Conservation (phyloP, 2,888 invertebrate genomes). For the Cephus rjabovi region DNA sequence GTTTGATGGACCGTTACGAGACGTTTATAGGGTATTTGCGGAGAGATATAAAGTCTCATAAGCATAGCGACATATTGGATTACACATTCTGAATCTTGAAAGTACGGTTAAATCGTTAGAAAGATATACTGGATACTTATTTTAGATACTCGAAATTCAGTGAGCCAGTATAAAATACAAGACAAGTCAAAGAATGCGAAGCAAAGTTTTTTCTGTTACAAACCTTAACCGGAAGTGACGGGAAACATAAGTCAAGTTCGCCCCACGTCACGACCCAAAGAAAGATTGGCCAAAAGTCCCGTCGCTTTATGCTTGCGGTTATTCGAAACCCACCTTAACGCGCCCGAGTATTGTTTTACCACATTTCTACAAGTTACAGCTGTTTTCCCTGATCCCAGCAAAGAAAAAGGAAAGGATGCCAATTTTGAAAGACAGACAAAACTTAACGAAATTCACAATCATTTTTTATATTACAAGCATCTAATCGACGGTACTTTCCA, state of each 20-base stretch:
- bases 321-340: slow-evolving; percentile 19
- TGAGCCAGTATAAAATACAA: neutral
- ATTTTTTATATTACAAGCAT: neutral
- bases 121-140: neutral
- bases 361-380: slow-evolving; percentile 35
- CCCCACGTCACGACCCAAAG: neutral
- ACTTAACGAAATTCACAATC: neutral
- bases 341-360: slow-evolving; percentile 38
- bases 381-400: slow-evolving; percentile 26
- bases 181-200: neutral
- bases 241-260: slow-evolving; percentile 28
- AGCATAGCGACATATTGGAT: slow-evolving; percentile 3
- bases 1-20: neutral
- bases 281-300: neutral
- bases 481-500: neutral
- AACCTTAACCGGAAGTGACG: slow-evolving; percentile 1
- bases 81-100: neutral
- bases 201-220: neutral
- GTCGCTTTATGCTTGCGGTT: neutral
- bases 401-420: neutral
- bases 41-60: neutral
- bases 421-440: neutral
- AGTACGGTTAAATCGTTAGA: neutral
- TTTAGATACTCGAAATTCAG: neutral
- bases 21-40: slow-evolving; percentile 1